Percentiles rank a stretch among this genome's conserved stretches.
These are phyloP conservation scores for Anableps anableps DNA, from an alignment of 2,797 vertebrate genomes.

Conservation along the genomic window DNA sequence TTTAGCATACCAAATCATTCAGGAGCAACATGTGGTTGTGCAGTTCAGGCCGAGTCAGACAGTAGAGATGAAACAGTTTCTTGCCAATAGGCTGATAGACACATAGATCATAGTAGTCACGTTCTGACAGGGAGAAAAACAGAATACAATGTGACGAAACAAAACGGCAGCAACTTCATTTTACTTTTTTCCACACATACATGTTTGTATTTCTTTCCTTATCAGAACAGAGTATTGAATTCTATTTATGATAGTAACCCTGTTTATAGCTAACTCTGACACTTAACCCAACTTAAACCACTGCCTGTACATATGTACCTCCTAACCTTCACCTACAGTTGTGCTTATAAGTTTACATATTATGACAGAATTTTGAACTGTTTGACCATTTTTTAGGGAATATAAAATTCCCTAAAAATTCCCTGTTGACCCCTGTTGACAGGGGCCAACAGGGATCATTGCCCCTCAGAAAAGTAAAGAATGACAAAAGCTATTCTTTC, in stretches of 20 bases:
- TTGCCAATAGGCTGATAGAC: conserved; percentile 86
- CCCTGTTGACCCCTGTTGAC: too few relatives aligned
- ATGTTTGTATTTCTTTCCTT: background rate
- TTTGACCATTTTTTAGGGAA: background rate
- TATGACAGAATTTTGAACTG: background rate
- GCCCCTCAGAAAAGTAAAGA: background rate
- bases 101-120: conserved; percentile 84
- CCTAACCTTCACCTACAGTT: background rate
- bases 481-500: background rate
- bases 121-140: conserved; percentile 69
- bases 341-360: background rate
- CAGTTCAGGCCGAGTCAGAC: conserved; percentile 76
- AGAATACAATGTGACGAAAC: background rate
- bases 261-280: background rate
- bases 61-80: conserved; percentile 85
- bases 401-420: background rate
- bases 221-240: background rate
- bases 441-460: too few relatives aligned
- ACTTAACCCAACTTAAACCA: background rate
- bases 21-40: conserved; percentile 76
- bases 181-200: background rate
- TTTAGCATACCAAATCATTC: conserved; percentile 79
- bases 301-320: too few relatives aligned
- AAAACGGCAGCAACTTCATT: background rate
- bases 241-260: background rate